Evolutionary conservation across 2,113 vertebrate genomes (phyloP).

Genomic region (Eulacestoma nigropectus): DNA sequence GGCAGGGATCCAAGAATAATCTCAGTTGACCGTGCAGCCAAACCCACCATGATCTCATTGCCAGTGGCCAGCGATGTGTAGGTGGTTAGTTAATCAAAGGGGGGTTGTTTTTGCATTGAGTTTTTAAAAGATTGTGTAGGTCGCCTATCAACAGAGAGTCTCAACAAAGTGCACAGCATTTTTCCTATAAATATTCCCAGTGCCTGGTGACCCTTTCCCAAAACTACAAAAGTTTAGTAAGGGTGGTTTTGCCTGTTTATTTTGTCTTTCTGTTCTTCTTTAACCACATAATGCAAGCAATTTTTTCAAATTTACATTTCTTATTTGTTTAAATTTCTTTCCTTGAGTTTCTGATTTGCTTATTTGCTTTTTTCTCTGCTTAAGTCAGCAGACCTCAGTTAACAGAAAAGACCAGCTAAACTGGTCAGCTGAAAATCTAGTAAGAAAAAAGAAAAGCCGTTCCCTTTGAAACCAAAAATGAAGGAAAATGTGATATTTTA

Average conservation of each 20-base stretch:
- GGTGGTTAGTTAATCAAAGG: not conserved
- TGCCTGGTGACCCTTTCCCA: not conserved
- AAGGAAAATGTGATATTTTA: not conserved
- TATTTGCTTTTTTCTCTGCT: not conserved
- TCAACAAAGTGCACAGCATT: not conserved
- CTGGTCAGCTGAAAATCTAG: not conserved
- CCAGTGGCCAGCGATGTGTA: not conserved
- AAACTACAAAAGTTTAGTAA: not conserved
- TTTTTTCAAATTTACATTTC: not conserved
- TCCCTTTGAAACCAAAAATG: not conserved
- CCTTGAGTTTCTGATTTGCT: not conserved
- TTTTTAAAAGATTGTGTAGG: not conserved
- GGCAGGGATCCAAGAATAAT: constrained; percentile 54
- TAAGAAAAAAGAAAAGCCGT: not conserved
- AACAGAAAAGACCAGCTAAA: not conserved
- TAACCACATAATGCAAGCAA: not conserved
- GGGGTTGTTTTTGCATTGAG: not conserved
- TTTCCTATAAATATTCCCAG: not conserved
- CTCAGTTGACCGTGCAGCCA: not conserved
- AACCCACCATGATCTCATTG: not conserved
- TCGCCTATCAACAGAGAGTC: not conserved
- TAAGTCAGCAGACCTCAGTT: not conserved
- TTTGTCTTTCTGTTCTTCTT: not conserved
- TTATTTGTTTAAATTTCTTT: not conserved
- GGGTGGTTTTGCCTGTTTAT: not conserved